phyloP scores from a whole-genome alignment of 2,888 invertebrate species.

The Cheilosia vernalis region DNA sequence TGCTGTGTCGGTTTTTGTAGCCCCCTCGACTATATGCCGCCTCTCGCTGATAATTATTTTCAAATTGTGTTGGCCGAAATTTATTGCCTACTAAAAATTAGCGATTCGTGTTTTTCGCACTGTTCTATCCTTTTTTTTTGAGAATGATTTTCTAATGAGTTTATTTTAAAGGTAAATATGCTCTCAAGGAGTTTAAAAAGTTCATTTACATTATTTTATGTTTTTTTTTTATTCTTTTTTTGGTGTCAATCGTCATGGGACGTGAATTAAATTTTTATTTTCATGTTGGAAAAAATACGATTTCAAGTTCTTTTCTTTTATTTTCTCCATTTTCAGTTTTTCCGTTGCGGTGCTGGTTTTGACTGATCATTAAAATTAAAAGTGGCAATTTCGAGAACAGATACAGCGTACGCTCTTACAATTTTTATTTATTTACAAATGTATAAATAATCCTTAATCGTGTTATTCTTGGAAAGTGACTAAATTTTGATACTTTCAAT shows the following conservation, averaged over 20 bases:
- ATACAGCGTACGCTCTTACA: slow-evolving; percentile 34
- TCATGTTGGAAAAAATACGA: slow-evolving; percentile 1
- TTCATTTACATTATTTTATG: neutral
- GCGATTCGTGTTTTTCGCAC: slow-evolving; percentile 56
- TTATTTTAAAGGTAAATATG: slow-evolving; percentile 47
- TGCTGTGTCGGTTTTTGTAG: slow-evolving; percentile 32
- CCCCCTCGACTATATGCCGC: neutral
- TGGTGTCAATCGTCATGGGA: slow-evolving; percentile 8
- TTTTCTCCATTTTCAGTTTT: slow-evolving; percentile 29
- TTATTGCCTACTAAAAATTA: slow-evolving; percentile 50
- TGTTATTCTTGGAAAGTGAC: slow-evolving; percentile 61
- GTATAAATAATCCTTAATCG: slow-evolving; percentile 42
- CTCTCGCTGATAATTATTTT: slow-evolving; percentile 44
- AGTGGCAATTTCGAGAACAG: slow-evolving; percentile 43
- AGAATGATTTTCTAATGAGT: slow-evolving; percentile 39
- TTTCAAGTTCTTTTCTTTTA: neutral
- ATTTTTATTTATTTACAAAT: slow-evolving; percentile 58
- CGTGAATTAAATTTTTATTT: slow-evolving; percentile 28
- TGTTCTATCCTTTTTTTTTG: slow-evolving; percentile 19
- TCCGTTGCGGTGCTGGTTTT: slow-evolving; percentile 13
- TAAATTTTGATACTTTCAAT: slow-evolving; percentile 46
- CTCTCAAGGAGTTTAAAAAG: slow-evolving; percentile 17
- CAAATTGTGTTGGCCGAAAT: slow-evolving; percentile 53
- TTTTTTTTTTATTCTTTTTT: neutral
- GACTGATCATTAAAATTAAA: slow-evolving; percentile 65